Evolutionary conservation across 2,888 invertebrate genomes (phyloP).

Genomic region (Gortyna flavago): DNA sequence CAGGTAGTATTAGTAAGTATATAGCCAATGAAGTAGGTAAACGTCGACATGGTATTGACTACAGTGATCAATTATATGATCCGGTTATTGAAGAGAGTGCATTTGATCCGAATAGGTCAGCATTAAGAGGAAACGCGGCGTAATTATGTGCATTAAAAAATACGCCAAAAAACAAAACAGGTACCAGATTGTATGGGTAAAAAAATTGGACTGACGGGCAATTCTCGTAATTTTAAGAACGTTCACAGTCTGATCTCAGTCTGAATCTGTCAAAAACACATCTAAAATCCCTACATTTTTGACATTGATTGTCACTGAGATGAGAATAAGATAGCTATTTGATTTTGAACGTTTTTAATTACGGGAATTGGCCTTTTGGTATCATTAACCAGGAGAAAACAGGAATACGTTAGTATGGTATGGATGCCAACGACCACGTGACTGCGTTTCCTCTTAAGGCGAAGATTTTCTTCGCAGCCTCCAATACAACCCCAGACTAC

Average conservation of each 20-base stretch:
- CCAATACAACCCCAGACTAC: not conserved
- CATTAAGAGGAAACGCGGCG: not conserved
- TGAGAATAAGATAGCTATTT: no score
- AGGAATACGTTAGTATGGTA: not conserved
- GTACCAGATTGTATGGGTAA: not conserved
- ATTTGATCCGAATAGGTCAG: conserved; percentile 5
- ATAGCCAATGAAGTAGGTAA: conserved; percentile 16
- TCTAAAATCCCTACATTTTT: no score
- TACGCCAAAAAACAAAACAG: not conserved
- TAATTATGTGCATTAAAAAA: not conserved
- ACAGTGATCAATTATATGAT: conserved; percentile 24
- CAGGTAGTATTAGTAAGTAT: conserved; percentile 25
- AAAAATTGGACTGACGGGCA: not conserved
- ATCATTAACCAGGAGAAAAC: not conserved
- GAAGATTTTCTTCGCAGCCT: conserved; percentile 1
- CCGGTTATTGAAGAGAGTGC: conserved; percentile 17
- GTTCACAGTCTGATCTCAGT: no score
- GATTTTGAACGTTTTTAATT: no score
- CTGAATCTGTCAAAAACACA: no score
- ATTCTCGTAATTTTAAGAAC: no score
- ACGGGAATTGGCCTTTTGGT: not conserved
- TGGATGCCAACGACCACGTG: not conserved
- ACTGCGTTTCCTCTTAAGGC: not conserved
- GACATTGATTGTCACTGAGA: no score
- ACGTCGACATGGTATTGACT: conserved; percentile 35